These are phyloP conservation scores for Agrochola circellaris DNA, from an alignment of 2,888 invertebrate species.

Conservation along the genomic window DNA sequence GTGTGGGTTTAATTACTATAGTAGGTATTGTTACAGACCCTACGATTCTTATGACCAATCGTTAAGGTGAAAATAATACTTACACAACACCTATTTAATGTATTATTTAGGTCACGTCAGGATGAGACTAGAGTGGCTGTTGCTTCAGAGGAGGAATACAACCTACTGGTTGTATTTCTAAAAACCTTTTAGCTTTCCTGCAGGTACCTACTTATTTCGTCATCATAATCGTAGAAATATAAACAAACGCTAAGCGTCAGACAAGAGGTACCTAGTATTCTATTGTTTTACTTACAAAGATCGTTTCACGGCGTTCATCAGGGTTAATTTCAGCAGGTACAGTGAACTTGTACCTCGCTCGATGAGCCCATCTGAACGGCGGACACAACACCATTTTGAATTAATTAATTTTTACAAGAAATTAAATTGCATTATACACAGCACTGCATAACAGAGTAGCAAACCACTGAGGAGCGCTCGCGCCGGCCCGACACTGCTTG, in stretches of 20 bases:
- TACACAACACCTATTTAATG: not conserved
- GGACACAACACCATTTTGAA: conserved; percentile 86
- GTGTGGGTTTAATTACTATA: not conserved
- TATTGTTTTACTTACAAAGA: conserved; percentile 78
- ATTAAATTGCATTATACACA: conserved; percentile 48
- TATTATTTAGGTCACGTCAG: not conserved
- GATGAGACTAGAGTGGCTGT: not conserved
- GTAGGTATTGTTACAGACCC: not conserved
- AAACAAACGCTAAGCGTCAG: conserved; percentile 14
- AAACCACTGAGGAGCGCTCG: conserved; percentile 83
- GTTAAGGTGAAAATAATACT: not conserved
- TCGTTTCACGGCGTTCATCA: conserved; percentile 79
- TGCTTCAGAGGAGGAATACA: not conserved
- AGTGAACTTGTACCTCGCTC: conserved; percentile 83
- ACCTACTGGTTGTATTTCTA: not conserved
- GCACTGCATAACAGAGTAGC: conserved; percentile 45
- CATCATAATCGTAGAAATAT: conserved; percentile 8
- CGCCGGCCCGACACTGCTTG: conserved; percentile 81
- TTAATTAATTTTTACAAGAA: conserved; percentile 23
- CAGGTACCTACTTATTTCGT: not conserved
- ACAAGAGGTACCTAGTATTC: conserved; percentile 2
- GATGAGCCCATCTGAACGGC: conserved; percentile 84
- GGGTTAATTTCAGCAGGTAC: conserved; percentile 64
- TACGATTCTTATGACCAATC: not conserved
- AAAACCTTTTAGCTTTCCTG: not conserved